Conservation (phyloP, 2,797 vertebrate genomes). For the Naso thynnoides region DNA sequence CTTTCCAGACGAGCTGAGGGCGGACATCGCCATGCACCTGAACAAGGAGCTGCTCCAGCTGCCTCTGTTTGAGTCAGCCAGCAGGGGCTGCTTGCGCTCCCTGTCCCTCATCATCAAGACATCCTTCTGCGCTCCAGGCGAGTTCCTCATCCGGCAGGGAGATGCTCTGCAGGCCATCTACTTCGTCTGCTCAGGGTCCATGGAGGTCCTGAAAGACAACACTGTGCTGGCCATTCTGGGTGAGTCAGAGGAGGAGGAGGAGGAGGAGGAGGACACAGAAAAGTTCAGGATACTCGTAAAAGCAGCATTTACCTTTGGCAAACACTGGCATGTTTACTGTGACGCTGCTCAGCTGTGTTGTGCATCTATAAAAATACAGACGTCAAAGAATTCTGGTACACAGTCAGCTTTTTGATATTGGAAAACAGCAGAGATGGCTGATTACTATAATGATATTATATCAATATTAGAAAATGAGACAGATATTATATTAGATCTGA, state of each 20-base stretch:
- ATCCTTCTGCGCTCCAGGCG: conserved; percentile 95
- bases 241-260: conserved; percentile 53
- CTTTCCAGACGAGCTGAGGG: conserved; percentile 94
- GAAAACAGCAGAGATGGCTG: too few relatives aligned
- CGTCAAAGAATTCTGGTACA: fast-evolving
- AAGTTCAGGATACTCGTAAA: too few relatives aligned
- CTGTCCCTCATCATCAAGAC: conserved; percentile 97
- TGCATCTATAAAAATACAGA: too few relatives aligned
- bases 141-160: conserved; percentile 95
- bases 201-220: conserved; percentile 96
- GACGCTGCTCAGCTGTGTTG: neutral
- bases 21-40: conserved; percentile 96
- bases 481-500: too few relatives aligned
- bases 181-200: conserved; percentile 96
- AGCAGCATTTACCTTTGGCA: too few relatives aligned
- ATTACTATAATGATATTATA: too few relatives aligned
- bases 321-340: neutral
- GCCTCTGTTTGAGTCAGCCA: conserved; percentile 94
- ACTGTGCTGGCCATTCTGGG: conserved; percentile 95
- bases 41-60: conserved; percentile 97
- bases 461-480: too few relatives aligned
- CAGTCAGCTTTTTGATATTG: too few relatives aligned
- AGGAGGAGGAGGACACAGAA: neutral
- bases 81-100: conserved; percentile 94
- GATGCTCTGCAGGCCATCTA: conserved; percentile 96